These are phyloP conservation scores for Xiphophorus hellerii DNA, from an alignment of 2,113 vertebrate species.

Conservation along the genomic window DNA sequence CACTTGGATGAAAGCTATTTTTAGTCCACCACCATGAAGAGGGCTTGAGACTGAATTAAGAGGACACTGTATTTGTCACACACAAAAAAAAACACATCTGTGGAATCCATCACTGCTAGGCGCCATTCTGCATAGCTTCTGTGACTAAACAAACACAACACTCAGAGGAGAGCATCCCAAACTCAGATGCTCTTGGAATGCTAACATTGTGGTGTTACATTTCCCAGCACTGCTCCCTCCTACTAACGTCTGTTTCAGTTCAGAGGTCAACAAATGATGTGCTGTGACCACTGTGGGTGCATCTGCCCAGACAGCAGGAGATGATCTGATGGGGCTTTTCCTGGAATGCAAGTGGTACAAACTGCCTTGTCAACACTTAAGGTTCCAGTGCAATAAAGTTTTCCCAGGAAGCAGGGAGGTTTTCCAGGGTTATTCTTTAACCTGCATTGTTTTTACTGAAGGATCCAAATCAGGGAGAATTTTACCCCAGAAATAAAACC, in stretches of 20 bases:
- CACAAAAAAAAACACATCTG: constrained; percentile 50
- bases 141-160: constrained; percentile 58
- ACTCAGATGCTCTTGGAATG: constrained; percentile 66
- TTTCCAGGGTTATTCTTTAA: not conserved
- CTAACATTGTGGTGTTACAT: constrained; percentile 71
- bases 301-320: constrained; percentile 6
- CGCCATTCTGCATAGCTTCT: constrained; percentile 41
- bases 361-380: constrained; percentile 6
- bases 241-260: constrained; percentile 47
- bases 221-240: constrained; percentile 60
- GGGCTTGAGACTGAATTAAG: constrained; percentile 4
- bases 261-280: constrained; percentile 60
- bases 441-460: not conserved
- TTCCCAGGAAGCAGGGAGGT: too few species aligned
- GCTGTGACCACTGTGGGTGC: constrained; percentile 30
- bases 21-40: constrained; percentile 21
- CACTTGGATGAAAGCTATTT: constrained; percentile 47
- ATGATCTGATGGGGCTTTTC: not conserved
- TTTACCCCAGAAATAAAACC: not conserved
- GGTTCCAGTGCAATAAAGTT: not conserved
- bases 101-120: constrained; percentile 60
- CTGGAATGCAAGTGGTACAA: constrained; percentile 5
- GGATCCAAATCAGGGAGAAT: not conserved
- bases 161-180: constrained; percentile 41
- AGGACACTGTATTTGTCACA: constrained; percentile 21